A percentile compares a stretch with the other conserved stretches of the same genome.
These are phyloP conservation scores for Andrena dorsata DNA, from an alignment of 2,888 invertebrate species.

Conservation along the genomic window DNA sequence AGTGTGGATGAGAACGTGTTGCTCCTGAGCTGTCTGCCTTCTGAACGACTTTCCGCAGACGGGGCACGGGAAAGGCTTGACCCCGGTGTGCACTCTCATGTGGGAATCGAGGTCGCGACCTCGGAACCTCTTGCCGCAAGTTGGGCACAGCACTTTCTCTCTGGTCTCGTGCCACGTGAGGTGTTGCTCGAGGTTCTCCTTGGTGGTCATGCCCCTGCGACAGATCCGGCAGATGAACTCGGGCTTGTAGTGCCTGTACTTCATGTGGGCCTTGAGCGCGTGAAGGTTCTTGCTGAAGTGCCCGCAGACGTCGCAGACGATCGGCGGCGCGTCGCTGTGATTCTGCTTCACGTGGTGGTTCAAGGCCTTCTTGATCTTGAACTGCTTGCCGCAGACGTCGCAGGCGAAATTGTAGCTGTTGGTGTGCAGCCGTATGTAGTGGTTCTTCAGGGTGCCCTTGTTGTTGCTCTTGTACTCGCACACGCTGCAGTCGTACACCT, in stretches of 20 bases:
- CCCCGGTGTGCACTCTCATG: constrained; percentile 79
- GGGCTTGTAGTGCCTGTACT: constrained; percentile 75
- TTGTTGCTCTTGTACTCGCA: constrained; percentile 77
- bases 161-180: constrained; percentile 76
- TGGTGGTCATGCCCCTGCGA: constrained; percentile 75
- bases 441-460: constrained; percentile 75
- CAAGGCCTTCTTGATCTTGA: constrained; percentile 75
- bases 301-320: constrained; percentile 78
- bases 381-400: constrained; percentile 74
- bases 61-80: constrained; percentile 77
- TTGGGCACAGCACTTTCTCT: constrained; percentile 76
- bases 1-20: constrained; percentile 77
- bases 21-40: constrained; percentile 74
- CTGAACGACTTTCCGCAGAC: constrained; percentile 75
- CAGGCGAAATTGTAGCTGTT: constrained; percentile 73
- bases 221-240: constrained; percentile 75
- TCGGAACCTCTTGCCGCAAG: constrained; percentile 75
- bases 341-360: constrained; percentile 75
- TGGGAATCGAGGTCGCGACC: constrained; percentile 76
- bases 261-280: constrained; percentile 77
- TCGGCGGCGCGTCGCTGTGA: constrained; percentile 73
- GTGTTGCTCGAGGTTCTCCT: constrained; percentile 74
- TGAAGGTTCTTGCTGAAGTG: constrained; percentile 75
- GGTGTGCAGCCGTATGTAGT: constrained; percentile 75
- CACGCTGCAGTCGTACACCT: constrained; percentile 69